These are phyloP conservation scores for Trichoplusia ni DNA, from an alignment of 1,140 invertebrate genomes.

Conservation along the genomic window DNA sequence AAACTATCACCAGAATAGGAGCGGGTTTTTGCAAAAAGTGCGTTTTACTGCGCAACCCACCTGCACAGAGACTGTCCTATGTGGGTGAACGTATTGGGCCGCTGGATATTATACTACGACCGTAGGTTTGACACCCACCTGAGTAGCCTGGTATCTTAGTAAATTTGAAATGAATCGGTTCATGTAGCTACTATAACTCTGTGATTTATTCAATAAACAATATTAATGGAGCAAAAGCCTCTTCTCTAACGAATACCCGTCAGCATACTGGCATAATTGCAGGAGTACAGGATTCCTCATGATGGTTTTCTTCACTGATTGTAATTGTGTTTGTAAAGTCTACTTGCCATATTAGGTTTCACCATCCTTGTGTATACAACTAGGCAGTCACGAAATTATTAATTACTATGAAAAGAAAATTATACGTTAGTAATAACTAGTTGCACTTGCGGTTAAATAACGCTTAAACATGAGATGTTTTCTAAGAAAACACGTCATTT, in stretches of 20 bases:
- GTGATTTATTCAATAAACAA: not conserved
- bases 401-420: too few relatives aligned
- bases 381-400: too few relatives aligned
- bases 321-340: too few relatives aligned
- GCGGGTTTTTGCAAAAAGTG: conserved; percentile 32
- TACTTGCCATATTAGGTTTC: too few relatives aligned
- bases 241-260: too few relatives aligned
- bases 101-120: conserved; percentile 11
- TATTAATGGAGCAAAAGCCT: too few relatives aligned
- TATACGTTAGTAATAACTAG: not conserved
- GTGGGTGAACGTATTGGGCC: conserved; percentile 54
- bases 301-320: too few relatives aligned
- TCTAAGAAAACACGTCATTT: conserved; percentile 1
- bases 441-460: not conserved
- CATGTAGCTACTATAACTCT: not conserved
- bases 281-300: too few relatives aligned
- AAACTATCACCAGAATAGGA: not conserved
- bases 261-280: too few relatives aligned
- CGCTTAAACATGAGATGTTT: not conserved
- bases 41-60: conserved; percentile 36
- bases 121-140: conserved; percentile 22
- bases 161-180: not conserved
- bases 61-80: conserved; percentile 39
- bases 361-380: too few relatives aligned
- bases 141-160: not conserved